phyloP scores from a whole-genome alignment of 2,797 vertebrate genomes.

The Sebastes trivittatus region DNA sequence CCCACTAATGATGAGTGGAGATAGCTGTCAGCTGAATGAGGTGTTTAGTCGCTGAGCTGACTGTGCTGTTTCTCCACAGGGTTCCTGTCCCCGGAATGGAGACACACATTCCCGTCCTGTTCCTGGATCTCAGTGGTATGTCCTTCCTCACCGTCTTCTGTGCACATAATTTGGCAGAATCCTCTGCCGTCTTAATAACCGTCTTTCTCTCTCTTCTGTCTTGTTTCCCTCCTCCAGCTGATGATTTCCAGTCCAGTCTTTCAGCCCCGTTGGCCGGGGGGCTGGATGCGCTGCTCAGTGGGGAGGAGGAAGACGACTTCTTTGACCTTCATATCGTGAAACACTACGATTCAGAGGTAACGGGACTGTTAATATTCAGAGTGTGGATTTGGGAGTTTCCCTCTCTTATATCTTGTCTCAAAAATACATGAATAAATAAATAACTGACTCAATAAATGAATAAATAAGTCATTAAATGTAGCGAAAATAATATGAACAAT shows the following conservation, averaged over 20 bases:
- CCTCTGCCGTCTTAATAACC: neutral
- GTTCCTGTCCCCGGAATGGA: constrained; percentile 95
- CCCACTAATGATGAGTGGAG: neutral
- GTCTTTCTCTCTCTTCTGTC: neutral
- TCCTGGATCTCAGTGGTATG: constrained; percentile 93
- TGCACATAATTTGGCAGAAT: neutral
- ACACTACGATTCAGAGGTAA: constrained; percentile 87
- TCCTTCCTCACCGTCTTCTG: neutral
- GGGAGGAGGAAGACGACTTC: constrained; percentile 92
- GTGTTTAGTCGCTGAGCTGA: neutral
- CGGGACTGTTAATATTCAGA: neutral
- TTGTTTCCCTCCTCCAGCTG: constrained; percentile 76
- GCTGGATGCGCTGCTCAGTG: constrained; percentile 87
- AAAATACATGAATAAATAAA: too few species aligned
- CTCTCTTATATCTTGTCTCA: neutral
- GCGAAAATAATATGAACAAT: too few species aligned
- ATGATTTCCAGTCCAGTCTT: constrained; percentile 93
- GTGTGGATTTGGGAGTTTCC: neutral
- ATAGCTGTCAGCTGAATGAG: neutral
- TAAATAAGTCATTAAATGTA: too few species aligned
- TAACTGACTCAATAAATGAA: too few species aligned
- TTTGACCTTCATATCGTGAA: constrained; percentile 94
- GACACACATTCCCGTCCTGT: constrained; percentile 95
- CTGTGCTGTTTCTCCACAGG: constrained; percentile 73
- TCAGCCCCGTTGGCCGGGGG: constrained; percentile 88